Base-by-base conservation (phyloP, 2,113 vertebrate species). In the Serinus canaria region DNA sequence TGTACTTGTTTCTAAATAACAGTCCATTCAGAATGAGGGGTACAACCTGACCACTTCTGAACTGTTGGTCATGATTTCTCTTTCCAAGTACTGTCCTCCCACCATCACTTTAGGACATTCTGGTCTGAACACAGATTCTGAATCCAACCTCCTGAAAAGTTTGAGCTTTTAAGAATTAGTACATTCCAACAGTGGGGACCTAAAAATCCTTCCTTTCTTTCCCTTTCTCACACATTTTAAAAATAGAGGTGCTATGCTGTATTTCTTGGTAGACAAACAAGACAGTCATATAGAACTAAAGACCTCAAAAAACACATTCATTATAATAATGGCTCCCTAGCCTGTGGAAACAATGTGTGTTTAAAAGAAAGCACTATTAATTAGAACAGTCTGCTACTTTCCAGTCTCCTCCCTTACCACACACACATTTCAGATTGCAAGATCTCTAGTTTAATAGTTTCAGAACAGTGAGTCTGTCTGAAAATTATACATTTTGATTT, bases 401-500 rank as follows among this genome's bases (percentile, higher is more conserved):
- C 84, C 82, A 88, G 72, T 70, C 82, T 95, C 93, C 95, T 95
- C 94, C 94, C 92, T 95, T 83, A 86, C 96, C 95, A 96, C 93
- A 96, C 94, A 90, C 84, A 58, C 56, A 77, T 94, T 95, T 89
- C 90, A 92, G 60, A 96, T 22, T 81, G 60, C 85, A 88, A 83
- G 92, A 88, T 70, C 93, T 44, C 52, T 75, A 77, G 27, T 58
- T 95, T 59, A 92, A 88, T 60, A 74, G 83, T 70, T 95, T 59
- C 72, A 94, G 76, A 95, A 44, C 64, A 92, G 55, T 37, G 28
- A 90, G 64, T 56, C 75, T 73, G 43, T 56, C 87, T 93, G 60
- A 96, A 96, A 96, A 95, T 88, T 70, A 81, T 49, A 83, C 47
- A 89, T 90, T 93, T 94, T 86, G 89, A 96, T 89, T 93, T 88